A percentile compares a stretch with the other conserved stretches of the same genome.
Evolutionary conservation across 2,888 invertebrate species (phyloP).

Genomic region (Amblyteles armatorius): DNA sequence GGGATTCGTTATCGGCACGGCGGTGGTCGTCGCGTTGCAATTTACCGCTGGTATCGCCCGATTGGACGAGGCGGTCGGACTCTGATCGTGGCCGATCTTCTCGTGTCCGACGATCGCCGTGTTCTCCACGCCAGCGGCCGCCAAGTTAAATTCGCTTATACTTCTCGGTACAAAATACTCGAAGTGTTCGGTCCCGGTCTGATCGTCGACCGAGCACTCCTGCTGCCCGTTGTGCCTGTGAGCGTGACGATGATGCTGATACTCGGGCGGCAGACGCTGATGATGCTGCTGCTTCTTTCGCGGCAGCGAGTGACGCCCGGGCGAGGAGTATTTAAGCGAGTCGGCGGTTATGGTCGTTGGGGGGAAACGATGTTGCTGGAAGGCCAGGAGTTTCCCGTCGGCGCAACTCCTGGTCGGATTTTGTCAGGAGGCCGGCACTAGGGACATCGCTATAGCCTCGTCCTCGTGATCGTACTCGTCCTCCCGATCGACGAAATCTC

Average conservation of each 20-base stretch:
- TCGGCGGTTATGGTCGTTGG: slow-evolving; percentile 50
- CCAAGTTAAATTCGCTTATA: slow-evolving; percentile 93
- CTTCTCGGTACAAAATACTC: slow-evolving; percentile 95
- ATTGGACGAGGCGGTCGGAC: slow-evolving; percentile 72
- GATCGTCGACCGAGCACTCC: slow-evolving; percentile 86
- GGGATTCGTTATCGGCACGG: slow-evolving; percentile 70
- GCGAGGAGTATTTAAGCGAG: slow-evolving; percentile 81
- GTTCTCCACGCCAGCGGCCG: slow-evolving; percentile 87
- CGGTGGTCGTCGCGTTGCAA: slow-evolving; percentile 72
- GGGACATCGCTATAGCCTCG: slow-evolving; percentile 85
- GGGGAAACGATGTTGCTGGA: slow-evolving; percentile 71
- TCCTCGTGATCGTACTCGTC: slow-evolving; percentile 73
- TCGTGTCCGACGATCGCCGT: slow-evolving; percentile 85
- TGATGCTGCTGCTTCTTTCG: slow-evolving; percentile 84
- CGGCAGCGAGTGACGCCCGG: slow-evolving; percentile 86
- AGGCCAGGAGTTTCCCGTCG: slow-evolving; percentile 82
- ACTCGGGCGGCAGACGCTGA: slow-evolving; percentile 83
- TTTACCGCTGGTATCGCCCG: slow-evolving; percentile 78
- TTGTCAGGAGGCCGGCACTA: slow-evolving; percentile 86
- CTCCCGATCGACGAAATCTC: slow-evolving; percentile 74
- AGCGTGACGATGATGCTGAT: slow-evolving; percentile 84
- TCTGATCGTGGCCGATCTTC: slow-evolving; percentile 66
- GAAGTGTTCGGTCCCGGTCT: slow-evolving; percentile 79
- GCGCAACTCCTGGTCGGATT: slow-evolving; percentile 85
- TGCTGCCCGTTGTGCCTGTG: slow-evolving; percentile 77